These are phyloP conservation scores for Halichoeres trimaculatus DNA, from an alignment of 2,113 vertebrate species.

Conservation along the genomic window DNA sequence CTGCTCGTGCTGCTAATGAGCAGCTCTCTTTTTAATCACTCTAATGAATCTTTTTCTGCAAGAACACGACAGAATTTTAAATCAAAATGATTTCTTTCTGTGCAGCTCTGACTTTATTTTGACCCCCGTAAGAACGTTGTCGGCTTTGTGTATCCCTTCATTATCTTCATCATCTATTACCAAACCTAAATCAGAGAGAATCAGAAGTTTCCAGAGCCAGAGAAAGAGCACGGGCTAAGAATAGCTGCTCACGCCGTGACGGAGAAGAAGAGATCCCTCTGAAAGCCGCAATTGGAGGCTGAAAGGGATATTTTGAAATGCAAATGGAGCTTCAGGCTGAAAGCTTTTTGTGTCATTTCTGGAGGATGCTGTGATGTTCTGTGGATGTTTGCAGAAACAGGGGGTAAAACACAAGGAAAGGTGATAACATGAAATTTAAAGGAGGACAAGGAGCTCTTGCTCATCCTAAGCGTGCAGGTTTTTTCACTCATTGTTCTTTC, in stretches of 20 bases:
- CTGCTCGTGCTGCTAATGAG: slow-evolving; percentile 6
- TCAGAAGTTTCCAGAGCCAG: too few species aligned
- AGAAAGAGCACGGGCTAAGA: too few species aligned
- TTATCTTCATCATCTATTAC: not conserved
- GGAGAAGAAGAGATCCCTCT: not conserved
- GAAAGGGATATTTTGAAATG: slow-evolving; percentile 28
- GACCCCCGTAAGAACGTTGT: too few species aligned
- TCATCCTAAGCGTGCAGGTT: not conserved
- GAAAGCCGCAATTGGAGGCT: slow-evolving; percentile 22
- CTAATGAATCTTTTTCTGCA: slow-evolving; percentile 28
- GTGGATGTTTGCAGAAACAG: not conserved
- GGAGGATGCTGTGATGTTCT: not conserved
- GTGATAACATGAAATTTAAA: not conserved
- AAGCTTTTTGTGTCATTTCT: too few species aligned
- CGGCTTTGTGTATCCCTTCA: not conserved
- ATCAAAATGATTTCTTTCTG: too few species aligned
- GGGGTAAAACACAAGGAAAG: not conserved
- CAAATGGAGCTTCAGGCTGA: slow-evolving; percentile 14
- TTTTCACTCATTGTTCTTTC: not conserved
- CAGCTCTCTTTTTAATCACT: slow-evolving; percentile 16
- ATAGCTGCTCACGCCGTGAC: slow-evolving; percentile 1
- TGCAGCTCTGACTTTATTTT: not conserved
- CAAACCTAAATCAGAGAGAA: too few species aligned
- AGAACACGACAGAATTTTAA: not conserved
- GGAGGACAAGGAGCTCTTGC: not conserved